Evolutionary conservation across 2,888 invertebrate genomes (phyloP), one percentile per base, ranked within the genome.

Genomic region (Eristalinus aeneus): DNA sequence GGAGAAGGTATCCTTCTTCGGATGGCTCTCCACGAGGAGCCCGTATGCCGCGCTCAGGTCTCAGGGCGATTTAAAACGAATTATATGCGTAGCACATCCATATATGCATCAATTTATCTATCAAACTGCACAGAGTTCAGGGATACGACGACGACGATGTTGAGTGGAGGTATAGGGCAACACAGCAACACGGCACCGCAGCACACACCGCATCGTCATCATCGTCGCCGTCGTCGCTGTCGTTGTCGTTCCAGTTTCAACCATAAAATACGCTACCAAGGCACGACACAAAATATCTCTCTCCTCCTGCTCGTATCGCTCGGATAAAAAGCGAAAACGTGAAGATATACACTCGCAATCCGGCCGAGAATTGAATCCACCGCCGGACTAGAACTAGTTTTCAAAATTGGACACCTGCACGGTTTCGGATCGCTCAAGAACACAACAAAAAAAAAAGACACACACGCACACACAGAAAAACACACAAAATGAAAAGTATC

Each of bases 331-430:
- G 85, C 85, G 73, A 86, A 86, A 82, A 82, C 72, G 77, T 82
- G 69, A 71, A 81, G 82, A 82, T 81, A 46, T 46, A 65, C 65
- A 27, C 20, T 20, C 36, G 80, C 71, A 79, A 79, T 69, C 46
- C 46, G 16, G 74, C 68, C 36, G 22, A 83, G 83, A 83, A 83
- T 65, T 73, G 76, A 76, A 81, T 81, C 76, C 31, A 23, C 78
- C 53, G 46, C 22, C 64, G 82, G 86, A 86, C 86, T 86, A 86
- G 86, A 86, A 86, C 86, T 86, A 86, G 86, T 86, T 86, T 86
- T 86, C 77, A 82, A 86, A 86, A 86, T 86, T 86, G 86, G 86
- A 86, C 86, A 86, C 86, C 86, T 86, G 86, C 86, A 86, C 86
- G 86, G 86, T 86, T 82, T 86, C 86, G 74, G 74, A 78, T 86